These are phyloP conservation scores for Papilio polyxenes DNA, from an alignment of 1,140 invertebrate species.

Conservation along the genomic window DNA sequence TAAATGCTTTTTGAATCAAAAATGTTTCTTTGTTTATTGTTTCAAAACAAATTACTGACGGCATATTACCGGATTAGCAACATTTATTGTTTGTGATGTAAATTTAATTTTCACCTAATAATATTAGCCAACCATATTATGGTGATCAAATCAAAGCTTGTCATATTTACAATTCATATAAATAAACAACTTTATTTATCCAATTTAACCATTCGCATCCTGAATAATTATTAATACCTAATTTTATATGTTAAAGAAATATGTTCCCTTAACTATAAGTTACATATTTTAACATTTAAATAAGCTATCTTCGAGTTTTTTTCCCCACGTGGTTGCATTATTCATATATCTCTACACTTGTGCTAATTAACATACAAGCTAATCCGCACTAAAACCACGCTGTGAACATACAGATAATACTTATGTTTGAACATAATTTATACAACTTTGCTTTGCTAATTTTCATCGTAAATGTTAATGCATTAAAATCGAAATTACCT, in stretches of 20 bases:
- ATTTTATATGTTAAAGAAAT: background rate
- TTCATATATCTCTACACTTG: background rate
- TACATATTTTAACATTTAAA: constrained; percentile 9
- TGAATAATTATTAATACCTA: background rate
- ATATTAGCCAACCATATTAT: too few relatives aligned
- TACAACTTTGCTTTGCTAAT: background rate
- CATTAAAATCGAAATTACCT: background rate
- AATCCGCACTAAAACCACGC: background rate
- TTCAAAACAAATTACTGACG: too few relatives aligned
- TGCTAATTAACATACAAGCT: constrained; percentile 6
- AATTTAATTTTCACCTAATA: too few relatives aligned
- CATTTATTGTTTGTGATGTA: too few relatives aligned
- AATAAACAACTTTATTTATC: background rate
- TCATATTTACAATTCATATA: background rate
- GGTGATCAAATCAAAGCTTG: background rate
- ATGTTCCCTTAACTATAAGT: background rate
- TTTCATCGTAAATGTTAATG: background rate
- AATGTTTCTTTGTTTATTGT: background rate
- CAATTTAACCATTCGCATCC: background rate
- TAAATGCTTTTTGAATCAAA: background rate
- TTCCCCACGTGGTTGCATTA: constrained; percentile 17
- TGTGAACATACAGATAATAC: background rate
- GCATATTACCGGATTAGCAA: too few relatives aligned
- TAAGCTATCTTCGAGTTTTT: background rate
- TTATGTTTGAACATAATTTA: background rate